Evolutionary conservation across 1,140 invertebrate genomes (phyloP), one percentile per base, ranked within the genome.

Genomic region (Agraylea sexmaculata): DNA sequence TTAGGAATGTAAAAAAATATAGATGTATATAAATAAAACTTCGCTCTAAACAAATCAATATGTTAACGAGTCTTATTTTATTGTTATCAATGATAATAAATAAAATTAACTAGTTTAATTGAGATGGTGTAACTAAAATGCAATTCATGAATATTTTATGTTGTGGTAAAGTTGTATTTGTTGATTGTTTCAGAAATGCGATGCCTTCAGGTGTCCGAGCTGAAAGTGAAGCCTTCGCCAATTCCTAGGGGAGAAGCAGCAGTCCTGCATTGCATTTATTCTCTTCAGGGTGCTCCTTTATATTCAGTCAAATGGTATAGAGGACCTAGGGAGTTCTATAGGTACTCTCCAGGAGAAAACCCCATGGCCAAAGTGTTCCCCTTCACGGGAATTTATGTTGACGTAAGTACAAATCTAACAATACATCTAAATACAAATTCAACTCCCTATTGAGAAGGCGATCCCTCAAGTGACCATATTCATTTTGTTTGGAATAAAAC

Each of bases 241-340:
- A 63, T 68, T 1, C 61, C 65, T 40, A 50, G 63, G 8, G 64
- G 65, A 0, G 59, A 59, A 0, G 57, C 61, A 33, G 62, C 62
- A 22, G 57, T 58, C 37, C 59, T 84, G 36, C 62, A 66, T 16
- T 84, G 81, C 55, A 59, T 69, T 44, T 84, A 83, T 65, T 70
- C 80, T 50, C 57, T 83, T 36, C 75, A 80, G 53, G 68, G 69
- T 4, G 73, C 71, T n/a, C 70, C 70, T 12, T 67, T 85, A 25
- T 83, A 83, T 58, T 78, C 78, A 3, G 66, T 80, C 40, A 80
- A 80, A 59, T 80, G 77, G 77, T 80, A 80, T 59, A 67, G 76
- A 29, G 77, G 80, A 16, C 66, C 59, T 37, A 63, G 69, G 46
- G 79, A 83, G 57, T 80, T 81, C 58, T 82, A 79, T 60, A 68